These are phyloP conservation scores for Aleiodes alternator DNA, from an alignment of 2,888 invertebrate species.

Conservation along the genomic window DNA sequence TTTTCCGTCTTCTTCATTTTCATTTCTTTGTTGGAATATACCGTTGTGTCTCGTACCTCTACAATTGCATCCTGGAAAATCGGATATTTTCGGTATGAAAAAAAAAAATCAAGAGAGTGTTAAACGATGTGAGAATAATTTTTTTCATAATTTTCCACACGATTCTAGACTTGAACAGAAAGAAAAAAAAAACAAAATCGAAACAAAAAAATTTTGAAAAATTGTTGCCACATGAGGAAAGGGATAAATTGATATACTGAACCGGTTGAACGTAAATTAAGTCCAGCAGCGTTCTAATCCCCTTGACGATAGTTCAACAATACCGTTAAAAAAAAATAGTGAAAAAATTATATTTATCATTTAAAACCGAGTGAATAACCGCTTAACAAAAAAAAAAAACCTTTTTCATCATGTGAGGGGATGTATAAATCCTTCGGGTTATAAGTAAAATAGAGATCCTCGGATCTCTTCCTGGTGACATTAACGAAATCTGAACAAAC, in stretches of 20 bases:
- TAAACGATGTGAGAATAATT: neutral
- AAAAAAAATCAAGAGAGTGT: neutral
- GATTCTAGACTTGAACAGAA: neutral
- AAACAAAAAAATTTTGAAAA: neutral
- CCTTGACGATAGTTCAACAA: constrained; percentile 7
- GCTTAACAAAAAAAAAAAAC: neutral
- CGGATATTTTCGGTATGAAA: neutral
- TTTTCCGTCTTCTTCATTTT: no score
- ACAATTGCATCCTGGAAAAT: constrained; percentile 23
- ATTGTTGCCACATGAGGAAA: constrained; percentile 7
- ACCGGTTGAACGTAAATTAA: constrained; percentile 18
- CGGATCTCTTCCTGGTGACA: constrained; percentile 60
- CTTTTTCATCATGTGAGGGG: neutral
- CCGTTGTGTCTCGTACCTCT: neutral
- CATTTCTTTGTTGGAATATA: constrained; percentile 23
- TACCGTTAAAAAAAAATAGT: neutral
- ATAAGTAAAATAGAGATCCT: constrained; percentile 54
- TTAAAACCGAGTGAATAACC: neutral
- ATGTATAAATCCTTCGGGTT: constrained; percentile 9
- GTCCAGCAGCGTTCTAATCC: constrained; percentile 1
- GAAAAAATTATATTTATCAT: neutral
- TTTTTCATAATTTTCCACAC: neutral
- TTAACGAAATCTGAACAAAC: constrained; percentile 73
- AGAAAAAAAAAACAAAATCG: neutral
- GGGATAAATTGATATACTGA: constrained; percentile 3